phyloP scores from a whole-genome alignment of 2,113 vertebrate species.

The Nettapus auritus region DNA sequence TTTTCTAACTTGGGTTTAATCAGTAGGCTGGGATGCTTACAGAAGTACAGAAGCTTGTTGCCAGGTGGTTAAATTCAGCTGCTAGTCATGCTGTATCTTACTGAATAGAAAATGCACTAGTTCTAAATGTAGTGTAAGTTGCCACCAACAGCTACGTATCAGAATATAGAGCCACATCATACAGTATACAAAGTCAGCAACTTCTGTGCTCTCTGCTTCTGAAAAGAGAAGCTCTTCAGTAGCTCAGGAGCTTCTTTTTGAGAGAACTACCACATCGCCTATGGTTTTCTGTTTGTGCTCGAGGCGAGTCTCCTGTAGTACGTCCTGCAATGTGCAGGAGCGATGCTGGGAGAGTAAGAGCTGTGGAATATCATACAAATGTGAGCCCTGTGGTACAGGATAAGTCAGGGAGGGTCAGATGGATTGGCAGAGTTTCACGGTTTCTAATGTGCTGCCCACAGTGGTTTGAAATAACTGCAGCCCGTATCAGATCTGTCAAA shows the following conservation, averaged over 20 bases:
- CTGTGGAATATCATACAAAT: neutral
- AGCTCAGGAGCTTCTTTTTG: neutral
- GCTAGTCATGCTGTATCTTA: neutral
- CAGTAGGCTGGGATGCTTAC: neutral
- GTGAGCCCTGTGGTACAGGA: neutral
- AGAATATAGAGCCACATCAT: neutral
- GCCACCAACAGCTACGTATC: neutral
- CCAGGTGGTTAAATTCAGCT: neutral
- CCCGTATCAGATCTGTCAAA: neutral
- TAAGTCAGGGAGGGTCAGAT: neutral
- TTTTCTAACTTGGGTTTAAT: neutral
- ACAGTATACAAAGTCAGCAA: neutral
- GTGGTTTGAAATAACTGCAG: neutral
- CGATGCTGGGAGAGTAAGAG: neutral
- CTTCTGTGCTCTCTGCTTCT: neutral
- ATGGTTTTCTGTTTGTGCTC: rapidly evolving
- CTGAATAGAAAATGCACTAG: neutral
- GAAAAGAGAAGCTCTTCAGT: neutral
- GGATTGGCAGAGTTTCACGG: neutral
- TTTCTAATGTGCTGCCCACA: neutral
- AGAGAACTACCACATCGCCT: neutral
- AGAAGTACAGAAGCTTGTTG: neutral
- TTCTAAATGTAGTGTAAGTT: neutral
- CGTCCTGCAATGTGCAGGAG: neutral
- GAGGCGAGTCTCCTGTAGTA: neutral